Percentiles rank a stretch among this genome's conserved stretches.
Conservation (phyloP, 2,113 vertebrate species). For the Galemys pyrenaicus region DNA sequence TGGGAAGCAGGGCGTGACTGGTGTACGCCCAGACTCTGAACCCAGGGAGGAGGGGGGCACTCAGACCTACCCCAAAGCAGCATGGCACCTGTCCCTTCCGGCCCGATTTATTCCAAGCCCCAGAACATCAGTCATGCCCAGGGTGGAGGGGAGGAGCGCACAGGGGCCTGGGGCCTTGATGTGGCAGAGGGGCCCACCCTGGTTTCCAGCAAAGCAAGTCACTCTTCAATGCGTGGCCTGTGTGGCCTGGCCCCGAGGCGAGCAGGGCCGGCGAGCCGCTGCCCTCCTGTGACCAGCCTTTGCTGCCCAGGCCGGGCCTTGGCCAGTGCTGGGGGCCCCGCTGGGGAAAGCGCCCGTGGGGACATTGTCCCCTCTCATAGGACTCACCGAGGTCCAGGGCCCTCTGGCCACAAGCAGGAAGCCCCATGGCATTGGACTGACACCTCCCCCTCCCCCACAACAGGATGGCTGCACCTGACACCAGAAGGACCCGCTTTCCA, state of each 20-base stretch:
- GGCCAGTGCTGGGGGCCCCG: neutral
- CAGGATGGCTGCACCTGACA: neutral
- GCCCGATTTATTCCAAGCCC: neutral
- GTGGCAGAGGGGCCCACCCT: conserved; percentile 20
- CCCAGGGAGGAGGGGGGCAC: neutral
- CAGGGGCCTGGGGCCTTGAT: neutral
- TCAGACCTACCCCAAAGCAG: neutral
- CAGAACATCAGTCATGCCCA: rapidly evolving
- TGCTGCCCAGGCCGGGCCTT: neutral
- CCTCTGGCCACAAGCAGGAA: rapidly evolving
- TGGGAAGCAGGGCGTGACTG: neutral
- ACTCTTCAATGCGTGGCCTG: conserved; percentile 25
- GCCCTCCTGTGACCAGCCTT: neutral
- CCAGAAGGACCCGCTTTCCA: neutral
- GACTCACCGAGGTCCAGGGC: rapidly evolving
- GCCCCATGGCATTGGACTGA: rapidly evolving
- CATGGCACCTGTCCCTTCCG: neutral
- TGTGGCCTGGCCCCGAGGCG: no score
- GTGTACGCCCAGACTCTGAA: neutral
- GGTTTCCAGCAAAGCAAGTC: conserved; percentile 61
- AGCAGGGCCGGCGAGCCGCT: no score
- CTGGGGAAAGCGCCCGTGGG: rapidly evolving
- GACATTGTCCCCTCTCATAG: neutral
- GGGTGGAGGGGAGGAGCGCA: conserved; percentile 13
- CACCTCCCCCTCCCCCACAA: neutral